Percentiles rank a stretch among this genome's conserved stretches.
Evolutionary conservation across 2,797 vertebrate species (phyloP).

Genomic region (Eulemur rubriventer): DNA sequence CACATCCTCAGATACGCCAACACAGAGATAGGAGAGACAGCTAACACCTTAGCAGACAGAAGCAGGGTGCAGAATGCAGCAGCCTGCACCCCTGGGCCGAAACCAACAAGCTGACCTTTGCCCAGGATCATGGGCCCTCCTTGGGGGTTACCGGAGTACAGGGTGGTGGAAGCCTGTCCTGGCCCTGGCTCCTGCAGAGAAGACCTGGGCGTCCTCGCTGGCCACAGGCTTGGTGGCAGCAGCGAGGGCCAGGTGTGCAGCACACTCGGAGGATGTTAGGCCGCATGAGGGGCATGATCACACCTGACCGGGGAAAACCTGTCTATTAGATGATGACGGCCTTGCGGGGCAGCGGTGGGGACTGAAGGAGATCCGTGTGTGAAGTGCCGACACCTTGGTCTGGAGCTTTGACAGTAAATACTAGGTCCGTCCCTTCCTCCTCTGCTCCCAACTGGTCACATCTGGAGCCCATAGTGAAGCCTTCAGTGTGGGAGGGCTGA

Average conservation of each 20-base stretch:
- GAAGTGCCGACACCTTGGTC: fast-evolving
- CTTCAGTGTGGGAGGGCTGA: neutral
- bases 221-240: neutral
- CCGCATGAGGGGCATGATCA: neutral
- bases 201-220: neutral
- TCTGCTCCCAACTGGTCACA: neutral
- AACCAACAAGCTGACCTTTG: too few relatives aligned
- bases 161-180: neutral
- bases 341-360: neutral
- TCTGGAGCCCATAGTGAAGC: neutral
- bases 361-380: neutral
- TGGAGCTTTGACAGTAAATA: neutral
- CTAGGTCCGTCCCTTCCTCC: neutral
- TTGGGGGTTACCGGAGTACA: fast-evolving
- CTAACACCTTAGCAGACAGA: too few relatives aligned
- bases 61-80: neutral
- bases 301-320: neutral
- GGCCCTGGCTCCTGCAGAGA: neutral
- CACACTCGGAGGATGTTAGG: neutral
- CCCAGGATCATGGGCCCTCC: neutral
- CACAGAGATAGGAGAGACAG: neutral
- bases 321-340: too few relatives aligned
- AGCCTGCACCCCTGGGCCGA: neutral
- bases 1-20: neutral
- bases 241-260: fast-evolving